Conservation (phyloP, 2,888 invertebrate species). For the Synergus japonicus region DNA sequence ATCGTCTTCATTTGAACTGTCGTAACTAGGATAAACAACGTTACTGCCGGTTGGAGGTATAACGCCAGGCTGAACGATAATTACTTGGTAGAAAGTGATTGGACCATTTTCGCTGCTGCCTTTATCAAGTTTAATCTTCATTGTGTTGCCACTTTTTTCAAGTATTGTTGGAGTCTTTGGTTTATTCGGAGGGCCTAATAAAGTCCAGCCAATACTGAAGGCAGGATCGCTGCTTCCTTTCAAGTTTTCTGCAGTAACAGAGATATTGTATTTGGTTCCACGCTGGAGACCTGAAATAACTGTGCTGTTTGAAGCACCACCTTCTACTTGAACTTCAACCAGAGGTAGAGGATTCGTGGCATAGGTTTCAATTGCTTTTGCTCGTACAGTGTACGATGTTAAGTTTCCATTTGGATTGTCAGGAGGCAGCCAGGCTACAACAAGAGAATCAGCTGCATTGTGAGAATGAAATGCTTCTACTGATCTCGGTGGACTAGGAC, state of each 20-base stretch:
- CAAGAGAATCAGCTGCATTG: constrained; percentile 78
- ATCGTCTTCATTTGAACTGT: constrained; percentile 81
- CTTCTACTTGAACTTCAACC: constrained; percentile 69
- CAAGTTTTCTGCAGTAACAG: constrained; percentile 83
- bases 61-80: constrained; percentile 84
- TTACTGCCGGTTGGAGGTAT: constrained; percentile 81
- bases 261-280: constrained; percentile 87
- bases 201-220: constrained; percentile 82
- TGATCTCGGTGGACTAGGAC: constrained; percentile 85
- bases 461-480: constrained; percentile 76
- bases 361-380: constrained; percentile 68
- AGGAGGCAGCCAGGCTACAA: constrained; percentile 78
- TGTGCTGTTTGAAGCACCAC: constrained; percentile 70
- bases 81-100: constrained; percentile 85
- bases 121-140: constrained; percentile 84
- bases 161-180: constrained; percentile 85
- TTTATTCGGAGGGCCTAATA: constrained; percentile 83
- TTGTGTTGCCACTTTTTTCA: constrained; percentile 81
- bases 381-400: constrained; percentile 76
- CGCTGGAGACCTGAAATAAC: constrained; percentile 81
- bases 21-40: constrained; percentile 80
- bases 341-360: constrained; percentile 65
- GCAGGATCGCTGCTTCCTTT: constrained; percentile 81
- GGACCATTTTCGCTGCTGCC: constrained; percentile 89
- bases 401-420: constrained; percentile 78